Percentiles rank a stretch among this genome's conserved stretches.
Evolutionary conservation across 2,113 vertebrate genomes (phyloP).

Genomic region (Raja brachyura): DNA sequence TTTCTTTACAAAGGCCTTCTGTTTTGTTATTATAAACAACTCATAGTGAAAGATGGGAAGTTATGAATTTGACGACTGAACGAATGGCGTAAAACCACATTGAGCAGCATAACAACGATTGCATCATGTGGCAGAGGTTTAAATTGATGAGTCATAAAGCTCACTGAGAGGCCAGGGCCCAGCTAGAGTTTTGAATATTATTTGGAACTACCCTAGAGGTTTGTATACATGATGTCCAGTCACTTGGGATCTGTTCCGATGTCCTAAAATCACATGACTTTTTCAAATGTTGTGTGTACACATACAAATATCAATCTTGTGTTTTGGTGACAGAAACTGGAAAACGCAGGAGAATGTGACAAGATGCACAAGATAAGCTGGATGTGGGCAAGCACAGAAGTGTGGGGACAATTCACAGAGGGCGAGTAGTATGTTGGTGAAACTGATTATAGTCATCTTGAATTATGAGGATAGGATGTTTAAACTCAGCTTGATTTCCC

Average conservation of each 20-base stretch:
- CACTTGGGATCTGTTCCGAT: not conserved
- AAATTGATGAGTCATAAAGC: not conserved
- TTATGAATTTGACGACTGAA: no score
- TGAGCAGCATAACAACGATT: not conserved
- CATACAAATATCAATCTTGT: not conserved
- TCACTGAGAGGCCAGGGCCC: not conserved
- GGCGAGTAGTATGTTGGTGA: not conserved
- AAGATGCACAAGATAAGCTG: not conserved
- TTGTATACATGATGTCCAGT: not conserved
- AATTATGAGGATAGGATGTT: not conserved
- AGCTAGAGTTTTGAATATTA: not conserved
- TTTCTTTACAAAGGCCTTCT: not conserved
- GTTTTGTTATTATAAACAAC: not conserved
- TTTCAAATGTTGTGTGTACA: not conserved
- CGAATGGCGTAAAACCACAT: not conserved
- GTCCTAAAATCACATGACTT: not conserved
- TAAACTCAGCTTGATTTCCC: not conserved
- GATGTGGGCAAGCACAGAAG: not conserved
- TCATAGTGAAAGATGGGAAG: not conserved
- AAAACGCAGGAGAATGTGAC: not conserved
- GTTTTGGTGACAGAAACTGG: not conserved
- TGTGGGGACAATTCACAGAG: not conserved
- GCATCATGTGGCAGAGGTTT: not conserved
- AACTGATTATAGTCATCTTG: not conserved
- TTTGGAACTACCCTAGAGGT: not conserved